Evolutionary conservation across 2,888 invertebrate species (phyloP).

Genomic region (Diaperis boleti): DNA sequence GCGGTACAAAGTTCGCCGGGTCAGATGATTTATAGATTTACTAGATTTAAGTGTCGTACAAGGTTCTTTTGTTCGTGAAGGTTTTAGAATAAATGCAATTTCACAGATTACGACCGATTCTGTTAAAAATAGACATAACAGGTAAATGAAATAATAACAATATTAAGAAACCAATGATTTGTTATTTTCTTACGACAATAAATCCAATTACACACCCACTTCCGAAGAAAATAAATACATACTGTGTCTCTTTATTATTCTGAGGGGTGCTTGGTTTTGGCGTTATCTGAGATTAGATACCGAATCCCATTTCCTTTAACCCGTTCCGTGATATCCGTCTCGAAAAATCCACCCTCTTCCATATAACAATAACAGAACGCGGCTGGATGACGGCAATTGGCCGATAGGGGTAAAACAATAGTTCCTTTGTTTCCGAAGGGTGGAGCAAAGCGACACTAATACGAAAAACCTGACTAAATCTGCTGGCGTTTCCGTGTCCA

Average conservation of each 20-base stretch:
- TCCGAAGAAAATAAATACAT: constrained; percentile 26
- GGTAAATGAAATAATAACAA: too few relatives aligned
- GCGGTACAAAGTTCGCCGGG: too few relatives aligned
- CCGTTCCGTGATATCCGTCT: constrained; percentile 14
- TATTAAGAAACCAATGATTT: too few relatives aligned
- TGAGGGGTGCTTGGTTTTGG: constrained; percentile 1
- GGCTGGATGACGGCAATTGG: constrained; percentile 10
- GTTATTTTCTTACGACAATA: too few relatives aligned
- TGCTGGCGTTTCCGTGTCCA: not conserved
- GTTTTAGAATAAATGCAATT: too few relatives aligned
- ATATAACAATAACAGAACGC: constrained; percentile 22
- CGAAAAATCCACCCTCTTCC: constrained; percentile 23
- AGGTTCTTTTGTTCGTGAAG: too few relatives aligned
- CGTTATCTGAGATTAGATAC: constrained; percentile 19
- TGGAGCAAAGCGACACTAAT: not conserved
- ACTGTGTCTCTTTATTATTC: constrained; percentile 18
- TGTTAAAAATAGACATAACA: too few relatives aligned
- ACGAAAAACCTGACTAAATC: not conserved
- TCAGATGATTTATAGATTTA: too few relatives aligned
- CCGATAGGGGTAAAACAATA: constrained; percentile 17
- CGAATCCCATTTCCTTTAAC: constrained; percentile 16
- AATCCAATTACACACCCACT: too few relatives aligned
- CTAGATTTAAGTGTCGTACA: too few relatives aligned
- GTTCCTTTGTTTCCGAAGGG: constrained; percentile 2
- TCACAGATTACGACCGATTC: too few relatives aligned